Percentiles rank a stretch among this genome's conserved stretches.
These are phyloP conservation scores for Liparis tanakae DNA, from an alignment of 2,797 vertebrate genomes.

Conservation along the genomic window DNA sequence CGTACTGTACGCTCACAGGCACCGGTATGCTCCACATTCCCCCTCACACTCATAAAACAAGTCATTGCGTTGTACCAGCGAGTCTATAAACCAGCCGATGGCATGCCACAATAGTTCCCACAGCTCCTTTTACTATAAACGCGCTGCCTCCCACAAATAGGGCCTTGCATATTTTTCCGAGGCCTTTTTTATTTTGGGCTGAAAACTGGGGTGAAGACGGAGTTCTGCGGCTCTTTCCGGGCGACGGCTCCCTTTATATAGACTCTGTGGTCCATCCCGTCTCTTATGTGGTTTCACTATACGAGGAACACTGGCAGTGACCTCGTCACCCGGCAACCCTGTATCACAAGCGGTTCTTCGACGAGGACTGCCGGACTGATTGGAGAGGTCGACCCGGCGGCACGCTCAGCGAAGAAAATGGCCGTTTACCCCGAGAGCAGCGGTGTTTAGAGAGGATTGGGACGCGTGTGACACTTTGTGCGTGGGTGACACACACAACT, in stretches of 20 bases:
- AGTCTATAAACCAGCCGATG: conserved; percentile 52
- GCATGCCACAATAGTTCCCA: conserved; percentile 49
- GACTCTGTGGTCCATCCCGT: conserved; percentile 35
- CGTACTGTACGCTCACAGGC: conserved; percentile 45
- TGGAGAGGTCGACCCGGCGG: conserved; percentile 51
- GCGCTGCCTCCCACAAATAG: conserved; percentile 60
- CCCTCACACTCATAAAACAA: conserved; percentile 55
- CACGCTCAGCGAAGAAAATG: conserved; percentile 58
- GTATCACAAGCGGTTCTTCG: conserved; percentile 38
- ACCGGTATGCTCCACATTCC: conserved; percentile 43
- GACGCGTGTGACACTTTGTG: conserved; percentile 16
- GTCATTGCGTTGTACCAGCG: conserved; percentile 47
- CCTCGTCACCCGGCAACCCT: conserved; percentile 64
- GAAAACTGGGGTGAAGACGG: conserved; percentile 56
- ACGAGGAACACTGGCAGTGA: conserved; percentile 49
- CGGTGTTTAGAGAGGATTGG: conserved; percentile 42
- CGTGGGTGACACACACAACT: background rate
- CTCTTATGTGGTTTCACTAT: conserved; percentile 71
- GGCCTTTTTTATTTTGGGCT: conserved; percentile 67
- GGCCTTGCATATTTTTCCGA: conserved; percentile 61
- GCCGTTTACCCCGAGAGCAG: conserved; percentile 35
- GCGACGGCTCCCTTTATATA: conserved; percentile 67
- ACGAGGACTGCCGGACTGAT: conserved; percentile 58
- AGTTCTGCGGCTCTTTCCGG: conserved; percentile 61
- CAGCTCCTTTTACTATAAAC: conserved; percentile 46